Evolutionary conservation across 2,113 vertebrate genomes (phyloP).

Genomic region (Sander vitreus): DNA sequence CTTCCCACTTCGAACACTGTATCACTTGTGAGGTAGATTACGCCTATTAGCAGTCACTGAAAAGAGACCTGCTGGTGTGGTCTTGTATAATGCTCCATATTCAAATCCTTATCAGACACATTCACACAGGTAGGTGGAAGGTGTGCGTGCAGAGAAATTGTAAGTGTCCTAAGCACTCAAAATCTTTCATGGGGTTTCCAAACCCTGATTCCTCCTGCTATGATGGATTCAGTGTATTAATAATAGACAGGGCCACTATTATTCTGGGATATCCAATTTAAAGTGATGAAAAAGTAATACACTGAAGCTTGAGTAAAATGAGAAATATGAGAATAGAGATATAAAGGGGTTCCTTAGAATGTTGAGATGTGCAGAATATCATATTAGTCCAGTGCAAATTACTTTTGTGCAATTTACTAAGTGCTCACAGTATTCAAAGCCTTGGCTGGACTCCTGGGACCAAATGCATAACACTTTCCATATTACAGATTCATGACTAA

Average conservation of each 20-base stretch:
- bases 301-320: conserved; percentile 54
- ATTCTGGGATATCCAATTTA: conserved; percentile 76
- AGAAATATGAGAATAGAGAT: conserved; percentile 49
- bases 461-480: conserved; percentile 34
- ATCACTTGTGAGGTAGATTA: conserved; percentile 24
- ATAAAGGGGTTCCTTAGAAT: conserved; percentile 54
- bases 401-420: conserved; percentile 58
- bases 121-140: conserved; percentile 36
- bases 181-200: conserved; percentile 39
- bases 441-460: conserved; percentile 20
- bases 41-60: conserved; percentile 32
- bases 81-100: conserved; percentile 13
- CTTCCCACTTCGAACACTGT: conserved; percentile 6
- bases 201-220: conserved; percentile 40
- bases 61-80: conserved; percentile 11
- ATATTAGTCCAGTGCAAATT: conserved; percentile 55
- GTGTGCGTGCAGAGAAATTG: conserved; percentile 18
- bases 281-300: conserved; percentile 74
- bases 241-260: conserved; percentile 70
- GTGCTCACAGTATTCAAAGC: conserved; percentile 40
- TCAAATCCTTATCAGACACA: conserved; percentile 52
- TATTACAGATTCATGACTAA: conserved; percentile 20
- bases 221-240: conserved; percentile 71
- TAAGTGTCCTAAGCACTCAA: conserved; percentile 21
- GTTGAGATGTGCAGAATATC: conserved; percentile 54